Conservation (phyloP, 2,113 vertebrate genomes). For the Caretta caretta region DNA sequence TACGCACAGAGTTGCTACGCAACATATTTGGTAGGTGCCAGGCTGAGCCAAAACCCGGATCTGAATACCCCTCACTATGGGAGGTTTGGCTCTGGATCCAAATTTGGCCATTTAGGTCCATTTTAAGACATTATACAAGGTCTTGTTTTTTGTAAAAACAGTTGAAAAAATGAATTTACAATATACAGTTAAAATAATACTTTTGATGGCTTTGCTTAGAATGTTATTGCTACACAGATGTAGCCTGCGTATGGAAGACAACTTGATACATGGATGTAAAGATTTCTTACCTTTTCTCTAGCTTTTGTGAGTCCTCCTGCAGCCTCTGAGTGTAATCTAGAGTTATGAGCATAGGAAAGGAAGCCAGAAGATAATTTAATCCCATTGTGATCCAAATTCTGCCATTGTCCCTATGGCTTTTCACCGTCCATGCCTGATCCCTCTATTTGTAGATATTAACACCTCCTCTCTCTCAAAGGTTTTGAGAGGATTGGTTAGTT, state of each 20-base stretch:
- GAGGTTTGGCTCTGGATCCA: neutral
- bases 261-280: neutral
- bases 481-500: neutral
- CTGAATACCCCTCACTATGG: neutral
- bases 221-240: neutral
- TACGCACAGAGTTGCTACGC: neutral
- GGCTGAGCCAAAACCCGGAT: neutral
- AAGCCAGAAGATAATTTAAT: slow-evolving; percentile 3
- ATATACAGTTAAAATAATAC: neutral
- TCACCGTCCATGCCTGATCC: neutral
- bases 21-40: neutral
- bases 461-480: neutral
- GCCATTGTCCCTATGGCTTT: neutral
- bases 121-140: neutral
- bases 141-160: neutral
- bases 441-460: neutral
- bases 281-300: neutral
- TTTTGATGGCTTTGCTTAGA: neutral
- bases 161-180: neutral
- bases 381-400: neutral
- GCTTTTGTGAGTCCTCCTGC: neutral
- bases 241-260: neutral
- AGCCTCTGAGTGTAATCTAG: neutral
- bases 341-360: neutral
- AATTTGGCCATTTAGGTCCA: neutral